Evolutionary conservation across 2,797 vertebrate species (phyloP).

Genomic region (Brachymystax lenok): DNA sequence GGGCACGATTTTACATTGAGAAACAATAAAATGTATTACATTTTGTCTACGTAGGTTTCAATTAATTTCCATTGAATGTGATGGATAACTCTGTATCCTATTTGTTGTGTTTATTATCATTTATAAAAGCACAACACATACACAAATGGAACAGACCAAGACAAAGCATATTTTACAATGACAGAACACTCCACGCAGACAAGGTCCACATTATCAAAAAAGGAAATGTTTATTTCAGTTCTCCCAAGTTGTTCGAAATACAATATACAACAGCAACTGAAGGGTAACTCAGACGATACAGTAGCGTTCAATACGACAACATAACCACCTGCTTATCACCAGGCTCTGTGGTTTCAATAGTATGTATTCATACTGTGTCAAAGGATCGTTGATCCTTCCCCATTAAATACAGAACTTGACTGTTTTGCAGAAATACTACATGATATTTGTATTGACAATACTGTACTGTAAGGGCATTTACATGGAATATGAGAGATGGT

Average conservation of each 20-base stretch:
- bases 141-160: neutral
- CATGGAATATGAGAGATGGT: neutral
- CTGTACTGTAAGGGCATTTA: neutral
- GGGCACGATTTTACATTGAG: too few relatives aligned
- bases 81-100: neutral
- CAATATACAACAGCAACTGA: neutral
- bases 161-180: neutral
- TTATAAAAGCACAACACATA: too few relatives aligned
- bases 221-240: neutral
- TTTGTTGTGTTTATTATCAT: too few relatives aligned
- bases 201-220: neutral
- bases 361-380: neutral
- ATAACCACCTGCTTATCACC: neutral
- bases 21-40: too few relatives aligned
- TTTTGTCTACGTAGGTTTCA: too few relatives aligned
- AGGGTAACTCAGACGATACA: neutral
- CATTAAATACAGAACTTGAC: neutral
- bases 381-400: neutral
- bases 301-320: neutral
- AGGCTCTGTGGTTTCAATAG: neutral
- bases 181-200: neutral
- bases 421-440: neutral
- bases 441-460: conserved; percentile 18
- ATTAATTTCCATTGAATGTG: neutral
- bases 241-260: neutral